Conservation (phyloP, 2,113 vertebrate species). For the Calypte anna region DNA sequence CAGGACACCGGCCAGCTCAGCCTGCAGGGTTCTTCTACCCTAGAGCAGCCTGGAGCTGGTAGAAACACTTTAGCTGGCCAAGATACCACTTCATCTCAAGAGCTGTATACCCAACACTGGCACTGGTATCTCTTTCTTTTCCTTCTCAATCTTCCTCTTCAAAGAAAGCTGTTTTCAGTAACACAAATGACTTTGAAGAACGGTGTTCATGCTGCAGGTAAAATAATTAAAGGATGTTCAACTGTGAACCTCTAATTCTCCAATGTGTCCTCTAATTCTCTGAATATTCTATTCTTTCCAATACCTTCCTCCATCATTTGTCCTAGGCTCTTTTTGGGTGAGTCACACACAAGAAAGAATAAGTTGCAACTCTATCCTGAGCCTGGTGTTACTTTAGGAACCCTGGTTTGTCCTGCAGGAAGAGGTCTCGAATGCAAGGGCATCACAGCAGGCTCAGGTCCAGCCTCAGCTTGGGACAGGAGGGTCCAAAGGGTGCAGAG, state of each 20-base stretch:
- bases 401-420: not conserved
- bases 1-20: not conserved
- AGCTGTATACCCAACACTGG: not conserved
- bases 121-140: not conserved
- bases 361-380: not conserved
- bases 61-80: fast-evolving
- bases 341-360: not conserved
- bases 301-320: not conserved
- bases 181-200: not conserved
- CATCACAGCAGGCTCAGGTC: not conserved
- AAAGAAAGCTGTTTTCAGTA: not conserved
- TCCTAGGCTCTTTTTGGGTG: not conserved
- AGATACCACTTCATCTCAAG: not conserved
- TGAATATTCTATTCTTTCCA: not conserved
- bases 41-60: fast-evolving
- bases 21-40: not conserved
- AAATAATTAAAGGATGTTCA: not conserved
- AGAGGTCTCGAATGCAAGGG: not conserved
- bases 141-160: not conserved
- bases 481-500: not conserved
- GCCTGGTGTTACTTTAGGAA: not conserved
- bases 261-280: not conserved
- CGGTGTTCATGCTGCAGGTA: not conserved
- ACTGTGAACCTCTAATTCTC: not conserved
- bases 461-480: not conserved